Percentiles rank a stretch among this genome's conserved stretches.
Conservation (phyloP, 2,797 vertebrate genomes). For the Hemibagrus guttatus region DNA sequence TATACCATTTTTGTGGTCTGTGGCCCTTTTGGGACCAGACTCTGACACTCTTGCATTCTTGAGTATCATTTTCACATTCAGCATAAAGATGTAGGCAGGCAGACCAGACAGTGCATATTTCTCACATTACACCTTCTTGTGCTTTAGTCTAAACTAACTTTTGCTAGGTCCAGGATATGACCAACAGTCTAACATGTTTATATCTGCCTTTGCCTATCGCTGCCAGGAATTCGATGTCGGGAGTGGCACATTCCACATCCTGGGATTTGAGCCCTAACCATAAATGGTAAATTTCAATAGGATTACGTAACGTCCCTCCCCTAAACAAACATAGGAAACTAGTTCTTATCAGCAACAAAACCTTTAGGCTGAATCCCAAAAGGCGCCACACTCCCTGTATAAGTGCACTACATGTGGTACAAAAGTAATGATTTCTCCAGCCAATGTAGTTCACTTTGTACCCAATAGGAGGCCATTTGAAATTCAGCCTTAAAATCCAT, state of each 20-base stretch:
- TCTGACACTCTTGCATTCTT: constrained; percentile 16
- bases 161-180: constrained; percentile 41
- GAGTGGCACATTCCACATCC: constrained; percentile 82
- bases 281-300: constrained; percentile 80
- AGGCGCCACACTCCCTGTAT: neutral
- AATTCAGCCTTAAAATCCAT: neutral
- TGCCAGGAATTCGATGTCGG: constrained; percentile 72
- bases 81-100: neutral
- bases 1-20: neutral
- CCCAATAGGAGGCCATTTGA: neutral
- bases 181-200: constrained; percentile 38
- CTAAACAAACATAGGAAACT: constrained; percentile 65
- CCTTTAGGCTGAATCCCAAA: constrained; percentile 56
- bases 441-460: neutral
- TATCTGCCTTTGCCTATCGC: constrained; percentile 30
- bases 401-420: neutral
- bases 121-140: neutral
- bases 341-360: constrained; percentile 67
- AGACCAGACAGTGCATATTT: neutral
- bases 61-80: constrained; percentile 18
- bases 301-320: constrained; percentile 72
- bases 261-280: constrained; percentile 77
- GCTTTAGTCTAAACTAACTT: neutral
- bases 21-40: neutral
- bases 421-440: neutral